Evolutionary conservation across 2,797 vertebrate species (phyloP).

Genomic region (Lepidocolaptes lacrymiger): DNA sequence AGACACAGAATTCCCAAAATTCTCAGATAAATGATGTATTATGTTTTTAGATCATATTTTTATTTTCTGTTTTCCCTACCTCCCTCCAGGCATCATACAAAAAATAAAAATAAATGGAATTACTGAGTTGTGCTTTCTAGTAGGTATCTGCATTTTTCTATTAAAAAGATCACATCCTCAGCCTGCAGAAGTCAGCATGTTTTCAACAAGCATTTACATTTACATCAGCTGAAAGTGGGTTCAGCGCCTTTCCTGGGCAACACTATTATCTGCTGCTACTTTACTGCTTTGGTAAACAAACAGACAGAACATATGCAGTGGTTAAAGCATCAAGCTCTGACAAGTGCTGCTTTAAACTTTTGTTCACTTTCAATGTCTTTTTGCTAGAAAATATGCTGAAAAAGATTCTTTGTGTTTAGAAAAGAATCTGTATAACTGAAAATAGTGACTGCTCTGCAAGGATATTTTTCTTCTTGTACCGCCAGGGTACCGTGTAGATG

Average conservation of each 20-base stretch:
- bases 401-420: neutral
- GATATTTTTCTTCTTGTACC: neutral
- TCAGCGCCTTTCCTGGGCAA: neutral
- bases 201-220: neutral
- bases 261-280: neutral
- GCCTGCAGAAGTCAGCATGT: neutral
- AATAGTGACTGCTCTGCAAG: neutral
- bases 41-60: neutral
- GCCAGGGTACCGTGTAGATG: neutral
- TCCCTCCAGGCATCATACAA: fast-evolving
- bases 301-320: neutral
- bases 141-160: neutral
- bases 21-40: neutral
- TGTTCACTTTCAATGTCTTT: neutral
- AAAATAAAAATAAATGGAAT: neutral
- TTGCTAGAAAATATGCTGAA: neutral
- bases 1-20: neutral
- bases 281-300: neutral
- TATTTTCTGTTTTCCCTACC: neutral
- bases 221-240: neutral
- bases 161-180: neutral
- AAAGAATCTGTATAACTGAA: neutral
- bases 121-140: neutral
- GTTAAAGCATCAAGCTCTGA: neutral
- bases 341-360: neutral